Evolutionary conservation across 1,140 invertebrate genomes (phyloP).

Genomic region (Neodiprion pinetum): DNA sequence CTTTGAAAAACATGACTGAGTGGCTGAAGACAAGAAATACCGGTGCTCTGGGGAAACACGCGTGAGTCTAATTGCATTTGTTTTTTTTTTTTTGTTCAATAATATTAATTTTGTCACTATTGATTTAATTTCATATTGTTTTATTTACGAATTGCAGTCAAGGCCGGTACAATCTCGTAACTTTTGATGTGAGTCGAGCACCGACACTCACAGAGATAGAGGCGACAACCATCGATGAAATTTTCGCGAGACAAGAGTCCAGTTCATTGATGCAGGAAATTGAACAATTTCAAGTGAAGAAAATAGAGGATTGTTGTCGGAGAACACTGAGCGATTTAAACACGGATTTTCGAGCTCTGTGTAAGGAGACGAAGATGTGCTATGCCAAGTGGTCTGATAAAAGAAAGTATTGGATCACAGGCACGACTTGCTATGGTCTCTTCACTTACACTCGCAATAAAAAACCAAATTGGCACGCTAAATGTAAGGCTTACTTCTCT

Average conservation of each 20-base stretch:
- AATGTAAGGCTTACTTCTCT: constrained; percentile 18
- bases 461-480: constrained; percentile 6
- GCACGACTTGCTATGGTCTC: not conserved
- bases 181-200: not conserved
- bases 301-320: too few species aligned
- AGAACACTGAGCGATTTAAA: not conserved
- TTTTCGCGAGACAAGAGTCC: constrained; percentile 11
- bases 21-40: constrained; percentile 11
- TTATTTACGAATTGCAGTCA: constrained; percentile 10
- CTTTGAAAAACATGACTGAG: constrained; percentile 6
- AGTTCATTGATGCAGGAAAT: constrained; percentile 3
- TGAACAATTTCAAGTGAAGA: not conserved
- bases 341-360: not conserved
- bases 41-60: constrained; percentile 8
- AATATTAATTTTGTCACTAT: constrained; percentile 11
- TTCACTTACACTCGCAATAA: not conserved
- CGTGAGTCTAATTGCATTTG: constrained; percentile 13
- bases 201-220: constrained; percentile 8
- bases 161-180: not conserved
- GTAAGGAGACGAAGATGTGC: not conserved
- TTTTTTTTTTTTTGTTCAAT: not conserved
- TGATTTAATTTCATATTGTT: not conserved
- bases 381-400: not conserved
- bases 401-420: not conserved
- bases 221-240: constrained; percentile 10